Evolutionary conservation across 1,140 invertebrate genomes (phyloP).

Genomic region (Druon quercuslanigerum): DNA sequence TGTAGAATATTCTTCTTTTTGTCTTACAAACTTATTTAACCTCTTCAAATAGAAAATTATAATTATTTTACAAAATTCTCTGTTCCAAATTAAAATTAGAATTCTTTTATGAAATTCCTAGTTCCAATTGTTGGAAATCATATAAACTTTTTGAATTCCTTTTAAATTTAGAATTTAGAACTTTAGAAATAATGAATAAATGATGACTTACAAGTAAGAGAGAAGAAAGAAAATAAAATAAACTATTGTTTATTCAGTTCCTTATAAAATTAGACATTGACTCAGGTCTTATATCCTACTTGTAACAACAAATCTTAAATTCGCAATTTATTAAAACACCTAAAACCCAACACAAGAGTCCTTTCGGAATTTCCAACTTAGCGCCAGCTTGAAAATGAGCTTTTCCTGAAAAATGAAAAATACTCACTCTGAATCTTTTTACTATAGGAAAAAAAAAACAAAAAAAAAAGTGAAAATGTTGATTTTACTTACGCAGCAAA

Average conservation of each 20-base stretch:
- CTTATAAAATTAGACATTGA: neutral
- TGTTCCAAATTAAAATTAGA: too few species aligned
- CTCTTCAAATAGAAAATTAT: too few species aligned
- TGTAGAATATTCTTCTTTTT: too few species aligned
- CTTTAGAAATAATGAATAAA: neutral
- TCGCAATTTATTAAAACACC: neutral
- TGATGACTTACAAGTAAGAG: neutral
- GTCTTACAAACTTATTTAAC: too few species aligned
- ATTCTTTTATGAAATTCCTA: too few species aligned
- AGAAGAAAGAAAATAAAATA: neutral
- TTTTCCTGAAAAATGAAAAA: conserved; percentile 62
- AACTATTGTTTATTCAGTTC: conserved; percentile 2
- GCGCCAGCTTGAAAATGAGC: conserved; percentile 71
- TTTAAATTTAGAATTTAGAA: neutral
- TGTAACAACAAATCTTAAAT: neutral
- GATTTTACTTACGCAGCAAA: conserved; percentile 61
- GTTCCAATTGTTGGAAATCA: too few species aligned
- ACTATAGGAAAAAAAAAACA: neutral
- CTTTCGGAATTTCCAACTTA: conserved; percentile 35
- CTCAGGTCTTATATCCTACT: neutral
- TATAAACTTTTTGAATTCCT: too few species aligned
- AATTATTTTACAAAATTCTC: too few species aligned
- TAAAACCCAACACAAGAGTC: neutral
- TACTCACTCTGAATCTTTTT: conserved; percentile 24
- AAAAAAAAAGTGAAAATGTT: neutral